Base-by-base conservation (phyloP, 2,113 vertebrate genomes). In the Xyrauchen texanus region DNA sequence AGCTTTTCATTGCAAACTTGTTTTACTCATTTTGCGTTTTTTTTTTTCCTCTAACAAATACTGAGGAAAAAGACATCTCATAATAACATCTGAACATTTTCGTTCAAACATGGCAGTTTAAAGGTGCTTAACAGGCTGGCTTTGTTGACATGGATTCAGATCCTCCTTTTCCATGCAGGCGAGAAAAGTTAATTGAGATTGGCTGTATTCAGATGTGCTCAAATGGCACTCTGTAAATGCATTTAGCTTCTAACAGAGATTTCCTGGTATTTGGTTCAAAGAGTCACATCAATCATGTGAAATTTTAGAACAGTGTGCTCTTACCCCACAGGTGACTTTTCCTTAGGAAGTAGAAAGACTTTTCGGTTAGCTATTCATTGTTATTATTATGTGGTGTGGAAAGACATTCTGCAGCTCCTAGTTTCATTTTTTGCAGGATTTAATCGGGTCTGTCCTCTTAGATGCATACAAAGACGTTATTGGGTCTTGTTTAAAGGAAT, bases 221-320 rank as follows among this genome's bases (percentile, higher is more conserved):
- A 10, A 63, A 42, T 63, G 58, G 72, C 60, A 75, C 44, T 73
- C 68, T 44, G 42, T 71, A 72, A 72, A 73, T 51, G 65, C 45
- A 49, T 13, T 42, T 2, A 49, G 69, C 7, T 62, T 11, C 73
- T 67, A 69, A 10, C 13, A 49, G 44, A 76, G 70, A 68, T 68
- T 11, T 51, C 63, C 13, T 76, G 6, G 8, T 46, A 49, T 68
- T 83, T 76, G 53, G 46, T 51, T 83, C 65, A 55, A 60, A 67
- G 34, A 67, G 80, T 71, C 58, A 62, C 44, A 68, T 66, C 52
- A 70, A 62, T 67, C 78, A 80, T 77, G 82, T 55, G 78, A 51
- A 63, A 52, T 68, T 73, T 62, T 51, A 75, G 58, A 63, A n/a
- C 58, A 4, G 58, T 7, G 4, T 75, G 72, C 16, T 63, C n/a